These are phyloP conservation scores for Sandelia bainsii DNA, from an alignment of 2,797 vertebrate species.

Conservation along the genomic window DNA sequence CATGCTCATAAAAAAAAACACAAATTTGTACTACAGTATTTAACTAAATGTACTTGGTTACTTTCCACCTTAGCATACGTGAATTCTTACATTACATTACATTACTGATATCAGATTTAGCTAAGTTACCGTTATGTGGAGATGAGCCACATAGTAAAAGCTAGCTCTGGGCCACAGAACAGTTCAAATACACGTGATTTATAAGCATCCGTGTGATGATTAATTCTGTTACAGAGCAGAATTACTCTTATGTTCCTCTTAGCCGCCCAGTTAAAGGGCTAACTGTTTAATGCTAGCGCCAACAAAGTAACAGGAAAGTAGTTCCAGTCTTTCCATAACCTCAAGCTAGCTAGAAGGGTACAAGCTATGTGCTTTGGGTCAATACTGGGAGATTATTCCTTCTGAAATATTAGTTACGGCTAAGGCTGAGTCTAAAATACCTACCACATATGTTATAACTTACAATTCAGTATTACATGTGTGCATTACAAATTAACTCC, in stretches of 20 bases:
- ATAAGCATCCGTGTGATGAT: background rate
- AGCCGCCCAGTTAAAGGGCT: conserved; percentile 45
- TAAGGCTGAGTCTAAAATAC: background rate
- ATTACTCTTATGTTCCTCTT: background rate
- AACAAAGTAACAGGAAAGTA: conserved; percentile 51
- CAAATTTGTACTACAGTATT: too few species aligned
- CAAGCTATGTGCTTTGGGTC: background rate
- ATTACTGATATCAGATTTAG: background rate
- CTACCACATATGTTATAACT: background rate
- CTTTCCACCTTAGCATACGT: too few species aligned
- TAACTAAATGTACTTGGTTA: too few species aligned
- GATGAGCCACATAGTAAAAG: background rate
- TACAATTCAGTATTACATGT: background rate
- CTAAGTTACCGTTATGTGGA: conserved; percentile 43
- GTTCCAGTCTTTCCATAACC: conserved; percentile 27
- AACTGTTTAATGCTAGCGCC: conserved; percentile 31
- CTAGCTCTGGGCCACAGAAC: background rate
- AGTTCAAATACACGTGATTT: background rate
- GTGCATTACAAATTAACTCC: background rate
- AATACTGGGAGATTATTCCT: background rate
- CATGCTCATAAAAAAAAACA: too few species aligned
- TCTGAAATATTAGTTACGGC: background rate
- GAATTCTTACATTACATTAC: too few species aligned
- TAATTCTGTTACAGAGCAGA: background rate
- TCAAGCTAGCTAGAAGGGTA: conserved; percentile 33